Conservation (phyloP, 2,888 invertebrate genomes). For the Heliconius sara region DNA sequence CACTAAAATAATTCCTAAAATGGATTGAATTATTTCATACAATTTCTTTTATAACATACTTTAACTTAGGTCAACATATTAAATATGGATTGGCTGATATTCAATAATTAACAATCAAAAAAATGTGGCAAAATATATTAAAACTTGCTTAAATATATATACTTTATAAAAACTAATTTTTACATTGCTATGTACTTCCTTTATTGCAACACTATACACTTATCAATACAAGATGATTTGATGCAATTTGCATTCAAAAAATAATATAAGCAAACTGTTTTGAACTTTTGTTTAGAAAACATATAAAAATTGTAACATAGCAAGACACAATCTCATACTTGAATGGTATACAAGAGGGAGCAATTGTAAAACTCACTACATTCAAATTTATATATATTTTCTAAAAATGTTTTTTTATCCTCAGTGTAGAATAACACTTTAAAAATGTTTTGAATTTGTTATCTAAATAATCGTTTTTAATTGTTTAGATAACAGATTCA, state of each 20-base stretch:
- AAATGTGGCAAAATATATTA: slow-evolving; percentile 34
- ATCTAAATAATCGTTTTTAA: slow-evolving; percentile 72
- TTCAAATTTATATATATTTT: not conserved
- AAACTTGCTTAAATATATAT: slow-evolving; percentile 24
- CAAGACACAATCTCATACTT: not conserved
- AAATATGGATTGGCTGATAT: slow-evolving; percentile 18
- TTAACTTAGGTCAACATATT: slow-evolving; percentile 12
- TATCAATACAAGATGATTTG: slow-evolving; percentile 33
- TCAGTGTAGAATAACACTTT: not conserved
- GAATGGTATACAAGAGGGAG: not conserved
- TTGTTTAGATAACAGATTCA: slow-evolving; percentile 20
- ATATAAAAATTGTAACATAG: not conserved
- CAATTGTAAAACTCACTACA: not conserved
- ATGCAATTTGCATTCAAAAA: slow-evolving; percentile 41
- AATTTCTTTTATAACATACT: not conserved
- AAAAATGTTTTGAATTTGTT: slow-evolving; percentile 43
- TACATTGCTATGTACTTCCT: slow-evolving; percentile 29
- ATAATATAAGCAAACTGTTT: slow-evolving; percentile 41
- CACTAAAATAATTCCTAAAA: not conserved
- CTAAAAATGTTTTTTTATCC: not conserved
- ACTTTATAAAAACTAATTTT: slow-evolving; percentile 32
- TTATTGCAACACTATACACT: slow-evolving; percentile 39
- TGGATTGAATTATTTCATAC: not conserved
- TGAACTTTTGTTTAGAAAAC: slow-evolving; percentile 29
- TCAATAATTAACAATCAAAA: slow-evolving; percentile 25